Conservation (phyloP, 2,797 vertebrate species). For the Sebastes elongatus region DNA sequence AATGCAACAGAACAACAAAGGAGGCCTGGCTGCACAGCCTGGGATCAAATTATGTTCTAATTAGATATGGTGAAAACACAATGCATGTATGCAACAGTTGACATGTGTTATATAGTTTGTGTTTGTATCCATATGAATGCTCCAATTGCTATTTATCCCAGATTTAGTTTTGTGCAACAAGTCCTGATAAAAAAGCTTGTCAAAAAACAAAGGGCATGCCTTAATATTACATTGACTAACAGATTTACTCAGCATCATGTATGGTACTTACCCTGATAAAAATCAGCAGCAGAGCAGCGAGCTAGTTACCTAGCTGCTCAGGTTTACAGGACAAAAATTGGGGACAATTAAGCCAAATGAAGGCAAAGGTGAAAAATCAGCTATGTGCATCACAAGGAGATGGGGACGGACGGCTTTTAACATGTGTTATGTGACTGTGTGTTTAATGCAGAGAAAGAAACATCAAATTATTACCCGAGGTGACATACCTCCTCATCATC, state of each 20-base stretch:
- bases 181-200: constrained; percentile 63
- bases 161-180: constrained; percentile 75
- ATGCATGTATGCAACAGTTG: background rate
- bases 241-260: constrained; percentile 57
- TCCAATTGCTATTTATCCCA: constrained; percentile 28
- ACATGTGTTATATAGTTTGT: background rate
- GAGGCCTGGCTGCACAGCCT: constrained; percentile 78
- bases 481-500: constrained; percentile 99
- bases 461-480: constrained; percentile 94
- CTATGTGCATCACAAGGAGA: constrained; percentile 82
- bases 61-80: constrained; percentile 3
- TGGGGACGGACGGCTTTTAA: constrained; percentile 22
- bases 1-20: constrained; percentile 71
- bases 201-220: constrained; percentile 73
- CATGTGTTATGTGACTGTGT: constrained; percentile 17
- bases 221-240: constrained; percentile 57
- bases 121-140: background rate
- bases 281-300: constrained; percentile 71
- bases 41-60: constrained; percentile 39
- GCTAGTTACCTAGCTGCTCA: constrained; percentile 71
- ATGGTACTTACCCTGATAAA: constrained; percentile 78
- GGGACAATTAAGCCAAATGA: constrained; percentile 87
- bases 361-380: constrained; percentile 89
- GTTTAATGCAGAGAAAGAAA: constrained; percentile 79
- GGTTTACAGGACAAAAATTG: constrained; percentile 63